These are phyloP conservation scores for Myoxocephalus aenaeus DNA, from an alignment of 2,797 vertebrate species.

Conservation along the genomic window DNA sequence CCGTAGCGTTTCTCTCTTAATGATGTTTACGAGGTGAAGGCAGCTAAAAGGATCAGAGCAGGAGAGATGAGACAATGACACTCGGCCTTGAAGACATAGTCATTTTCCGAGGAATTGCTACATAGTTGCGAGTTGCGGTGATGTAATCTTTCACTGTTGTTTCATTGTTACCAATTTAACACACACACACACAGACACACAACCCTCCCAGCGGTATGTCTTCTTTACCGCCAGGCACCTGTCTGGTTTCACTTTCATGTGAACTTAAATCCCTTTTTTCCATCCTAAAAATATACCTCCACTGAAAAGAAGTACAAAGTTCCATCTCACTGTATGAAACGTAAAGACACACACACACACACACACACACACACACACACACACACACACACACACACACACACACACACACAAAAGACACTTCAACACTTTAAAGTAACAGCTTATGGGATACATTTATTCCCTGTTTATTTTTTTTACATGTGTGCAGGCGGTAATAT, in stretches of 20 bases:
- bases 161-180: conserved; percentile 2
- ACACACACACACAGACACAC: not conserved
- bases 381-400: too few species aligned
- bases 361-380: too few species aligned
- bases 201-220: not conserved
- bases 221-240: not conserved
- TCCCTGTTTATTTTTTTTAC: conserved; percentile 18
- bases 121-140: not conserved
- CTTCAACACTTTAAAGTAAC: conserved; percentile 13
- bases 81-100: not conserved
- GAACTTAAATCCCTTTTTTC: conserved; percentile 18
- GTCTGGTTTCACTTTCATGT: conserved; percentile 40
- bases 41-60: not conserved
- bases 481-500: conserved; percentile 7
- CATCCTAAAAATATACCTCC: conserved; percentile 21
- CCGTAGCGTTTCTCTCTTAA: conserved; percentile 2
- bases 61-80: not conserved
- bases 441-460: conserved; percentile 18
- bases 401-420: not conserved
- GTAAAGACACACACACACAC: not conserved
- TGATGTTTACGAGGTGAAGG: not conserved
- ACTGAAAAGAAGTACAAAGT: conserved; percentile 15
- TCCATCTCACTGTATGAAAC: conserved; percentile 16
- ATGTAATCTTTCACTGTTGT: not conserved
- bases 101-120: not conserved